Percentiles rank a stretch among this genome's conserved stretches.
These are phyloP conservation scores for Cremastobaeus sp. DNA, from an alignment of 2,888 invertebrate genomes.

Conservation along the genomic window DNA sequence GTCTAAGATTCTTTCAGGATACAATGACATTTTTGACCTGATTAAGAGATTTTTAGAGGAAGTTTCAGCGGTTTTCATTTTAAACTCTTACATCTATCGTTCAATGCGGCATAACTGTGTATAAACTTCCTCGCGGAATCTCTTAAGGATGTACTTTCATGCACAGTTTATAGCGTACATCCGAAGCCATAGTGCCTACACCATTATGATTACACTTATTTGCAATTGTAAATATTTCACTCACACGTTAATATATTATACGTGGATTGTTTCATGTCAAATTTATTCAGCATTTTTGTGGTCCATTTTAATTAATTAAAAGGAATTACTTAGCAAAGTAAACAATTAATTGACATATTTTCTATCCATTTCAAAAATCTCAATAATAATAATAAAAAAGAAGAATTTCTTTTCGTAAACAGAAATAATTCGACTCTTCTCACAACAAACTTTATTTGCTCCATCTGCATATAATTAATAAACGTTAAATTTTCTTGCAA, in stretches of 20 bases:
- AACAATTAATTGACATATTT: too few species aligned
- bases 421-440: too few species aligned
- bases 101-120: slow-evolving; percentile 26
- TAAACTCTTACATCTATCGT: slow-evolving; percentile 34
- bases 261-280: slow-evolving; percentile 58
- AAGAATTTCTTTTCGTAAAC: too few species aligned
- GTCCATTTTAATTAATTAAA: slow-evolving; percentile 32
- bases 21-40: slow-evolving; percentile 73
- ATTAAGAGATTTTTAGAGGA: slow-evolving; percentile 70
- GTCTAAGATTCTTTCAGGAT: slow-evolving; percentile 73
- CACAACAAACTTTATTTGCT: too few species aligned
- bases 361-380: too few species aligned
- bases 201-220: slow-evolving; percentile 75
- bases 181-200: slow-evolving; percentile 79
- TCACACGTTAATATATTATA: slow-evolving; percentile 67
- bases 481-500: too few species aligned
- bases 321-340: too few species aligned
- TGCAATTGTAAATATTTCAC: slow-evolving; percentile 77
- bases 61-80: slow-evolving; percentile 58
- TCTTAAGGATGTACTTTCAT: slow-evolving; percentile 77
- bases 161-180: slow-evolving; percentile 77
- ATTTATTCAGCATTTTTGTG: slow-evolving; percentile 50
- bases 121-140: slow-evolving; percentile 68
- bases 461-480: too few species aligned
- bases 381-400: too few species aligned